Conservation (phyloP, 1,140 invertebrate species). For the Drepana arcuata region DNA sequence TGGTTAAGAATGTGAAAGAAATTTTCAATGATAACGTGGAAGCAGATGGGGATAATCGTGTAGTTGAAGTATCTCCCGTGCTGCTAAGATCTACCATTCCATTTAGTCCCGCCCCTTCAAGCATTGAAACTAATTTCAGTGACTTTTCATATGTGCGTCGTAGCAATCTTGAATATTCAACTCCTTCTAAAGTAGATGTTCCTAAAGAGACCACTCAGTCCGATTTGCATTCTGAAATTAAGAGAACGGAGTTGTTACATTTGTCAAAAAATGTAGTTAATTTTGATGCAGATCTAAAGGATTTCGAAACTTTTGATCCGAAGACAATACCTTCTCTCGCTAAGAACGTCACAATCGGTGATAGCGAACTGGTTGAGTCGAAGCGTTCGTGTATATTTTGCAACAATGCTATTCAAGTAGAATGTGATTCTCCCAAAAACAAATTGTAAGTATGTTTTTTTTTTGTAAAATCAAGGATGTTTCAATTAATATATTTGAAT, state of each 20-base stretch:
- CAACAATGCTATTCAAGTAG: slow-evolving; percentile 27
- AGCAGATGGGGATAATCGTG: too few species aligned
- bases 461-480: too few species aligned
- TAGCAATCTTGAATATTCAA: too few species aligned
- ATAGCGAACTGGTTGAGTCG: slow-evolving; percentile 6
- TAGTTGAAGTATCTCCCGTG: slow-evolving; percentile 3
- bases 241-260: slow-evolving; percentile 10
- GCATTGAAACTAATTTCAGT: too few species aligned
- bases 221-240: too few species aligned
- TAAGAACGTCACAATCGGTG: slow-evolving; percentile 1
- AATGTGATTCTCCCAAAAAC: slow-evolving; percentile 32
- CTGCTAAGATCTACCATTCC: neutral
- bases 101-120: slow-evolving; percentile 4
- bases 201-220: too few species aligned
- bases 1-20: slow-evolving; percentile 38
- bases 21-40: slow-evolving; percentile 25
- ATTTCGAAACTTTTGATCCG: slow-evolving; percentile 3
- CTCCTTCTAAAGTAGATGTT: too few species aligned
- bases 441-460: slow-evolving; percentile 30
- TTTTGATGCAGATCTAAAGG: slow-evolving; percentile 12
- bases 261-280: slow-evolving; percentile 17
- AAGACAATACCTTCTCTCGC: neutral
- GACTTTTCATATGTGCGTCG: too few species aligned
- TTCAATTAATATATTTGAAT: too few species aligned
- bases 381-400: slow-evolving; percentile 34